phyloP scores from a whole-genome alignment of 2,888 invertebrate genomes.

The Dynastes grantii region DNA sequence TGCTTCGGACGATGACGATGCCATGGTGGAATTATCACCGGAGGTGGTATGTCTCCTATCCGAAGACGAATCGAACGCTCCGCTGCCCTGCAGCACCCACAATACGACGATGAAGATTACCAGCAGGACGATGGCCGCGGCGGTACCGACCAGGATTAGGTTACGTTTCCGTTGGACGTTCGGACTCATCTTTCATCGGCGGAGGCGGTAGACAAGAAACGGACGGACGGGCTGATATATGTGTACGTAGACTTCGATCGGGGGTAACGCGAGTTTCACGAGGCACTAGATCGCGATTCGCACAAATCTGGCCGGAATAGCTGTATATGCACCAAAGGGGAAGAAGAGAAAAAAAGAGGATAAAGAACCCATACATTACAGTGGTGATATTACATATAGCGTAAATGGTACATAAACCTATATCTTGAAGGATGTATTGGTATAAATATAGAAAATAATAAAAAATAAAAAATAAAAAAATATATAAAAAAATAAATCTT shows the following conservation, averaged over 20 bases:
- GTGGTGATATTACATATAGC: no score
- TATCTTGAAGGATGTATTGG: no score
- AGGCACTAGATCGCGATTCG: background rate
- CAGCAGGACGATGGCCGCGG: slow-evolving; percentile 63
- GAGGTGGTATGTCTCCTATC: background rate
- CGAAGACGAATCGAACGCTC: slow-evolving; percentile 8
- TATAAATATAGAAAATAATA: no score
- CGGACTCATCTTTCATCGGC: slow-evolving; percentile 9
- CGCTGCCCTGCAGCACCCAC: slow-evolving; percentile 62
- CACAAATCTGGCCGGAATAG: background rate
- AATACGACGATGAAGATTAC: slow-evolving; percentile 64
- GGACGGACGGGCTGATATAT: background rate
- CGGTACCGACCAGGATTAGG: slow-evolving; percentile 51
- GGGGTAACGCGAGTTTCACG: background rate
- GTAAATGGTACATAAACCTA: no score
- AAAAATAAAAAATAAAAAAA: no score
- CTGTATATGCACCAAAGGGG: background rate
- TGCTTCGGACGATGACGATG: background rate
- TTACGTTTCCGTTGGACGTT: slow-evolving; percentile 16
- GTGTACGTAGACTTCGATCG: background rate
- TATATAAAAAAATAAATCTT: no score
- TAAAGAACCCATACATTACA: no score
- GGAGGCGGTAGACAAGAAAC: no score
- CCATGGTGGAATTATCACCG: background rate
- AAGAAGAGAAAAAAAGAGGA: no score